Conservation (phyloP, 2,797 vertebrate species). For the Enteromius anoplus region DNA sequence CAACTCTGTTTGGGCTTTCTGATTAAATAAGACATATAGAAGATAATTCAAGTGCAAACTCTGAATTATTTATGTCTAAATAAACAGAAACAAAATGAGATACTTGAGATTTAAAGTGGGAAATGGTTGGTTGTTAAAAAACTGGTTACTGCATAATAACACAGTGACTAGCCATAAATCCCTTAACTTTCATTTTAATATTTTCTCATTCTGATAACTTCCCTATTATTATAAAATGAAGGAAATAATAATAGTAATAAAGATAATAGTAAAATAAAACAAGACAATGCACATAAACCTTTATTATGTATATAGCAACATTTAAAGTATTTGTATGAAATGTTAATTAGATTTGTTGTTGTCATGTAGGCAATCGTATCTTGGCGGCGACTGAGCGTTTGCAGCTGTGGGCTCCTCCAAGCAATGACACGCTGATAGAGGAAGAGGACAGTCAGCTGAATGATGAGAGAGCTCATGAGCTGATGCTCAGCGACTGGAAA, state of each 20-base stretch:
- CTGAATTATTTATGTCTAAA: background rate
- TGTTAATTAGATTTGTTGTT: constrained; percentile 1
- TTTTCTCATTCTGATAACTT: background rate
- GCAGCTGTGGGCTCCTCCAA: constrained; percentile 94
- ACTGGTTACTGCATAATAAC: background rate
- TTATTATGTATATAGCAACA: background rate
- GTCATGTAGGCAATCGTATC: constrained; percentile 86
- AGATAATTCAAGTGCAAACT: background rate
- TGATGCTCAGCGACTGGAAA: constrained; percentile 93
- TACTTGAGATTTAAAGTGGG: background rate
- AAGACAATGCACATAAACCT: background rate
- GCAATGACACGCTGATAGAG: constrained; percentile 86
- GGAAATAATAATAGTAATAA: too few relatives aligned
- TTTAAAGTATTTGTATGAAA: background rate
- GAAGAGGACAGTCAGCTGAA: constrained; percentile 80
- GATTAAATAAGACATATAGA: background rate
- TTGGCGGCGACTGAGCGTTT: constrained; percentile 92
- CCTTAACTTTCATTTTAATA: background rate
- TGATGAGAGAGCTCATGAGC: constrained; percentile 83
- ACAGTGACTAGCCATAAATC: background rate
- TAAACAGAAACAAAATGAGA: background rate
- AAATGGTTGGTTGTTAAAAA: background rate
- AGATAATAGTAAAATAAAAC: background rate
- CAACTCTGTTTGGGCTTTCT: background rate
- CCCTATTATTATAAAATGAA: background rate